Base-by-base conservation (phyloP, 1,140 invertebrate genomes). In the Carposina sasakii region DNA sequence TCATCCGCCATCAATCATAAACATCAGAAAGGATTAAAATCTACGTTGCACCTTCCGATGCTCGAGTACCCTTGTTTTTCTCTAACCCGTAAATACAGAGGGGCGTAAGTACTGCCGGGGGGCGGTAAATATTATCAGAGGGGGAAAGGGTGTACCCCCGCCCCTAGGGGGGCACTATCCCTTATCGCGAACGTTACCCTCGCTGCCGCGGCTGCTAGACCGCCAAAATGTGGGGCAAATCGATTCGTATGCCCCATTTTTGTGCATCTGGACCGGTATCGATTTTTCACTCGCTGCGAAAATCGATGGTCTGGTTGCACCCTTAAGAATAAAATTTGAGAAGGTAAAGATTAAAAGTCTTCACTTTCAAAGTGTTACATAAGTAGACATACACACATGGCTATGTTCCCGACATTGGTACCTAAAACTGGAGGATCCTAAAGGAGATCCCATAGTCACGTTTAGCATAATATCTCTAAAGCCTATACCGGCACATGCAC, bases 11-110 rank as follows among this genome's bases (percentile, higher is more conserved):
- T 84, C 81, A 79, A 84, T 84, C 77, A 84, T 81, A 81, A 81
- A 81, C 81, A 84, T 84, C 81, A 81, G 76, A 84, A 84, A 81
- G 81, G 81, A 84, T 84, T 84, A 84, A 81, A 84, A 84, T 84
- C 77, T 78, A 81, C 81, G 76, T 81, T 84, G 81, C 79, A 83
- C 79, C 79, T 83, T 78, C 77, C 66, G 72, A 79, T 75, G 75
- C 71, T 81, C 68, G 76, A 79, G 79, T 78, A 77, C 79, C 79
- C 79, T 83, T 83, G 79, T 83, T 83, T 83, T 83, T 81, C 79
- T 83, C 79, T 78, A 81, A 79, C 76, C 79, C 79, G 79, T 83
- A 83, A 81, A 83, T 83, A 83, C 77, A 77, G 70, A 81, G 79
- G 79, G 79, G 79, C 76, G 77, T 81, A 84, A 81, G 77, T 81